phyloP scores from a whole-genome alignment of 2,113 vertebrate species.

The Ursus arctos region DNA sequence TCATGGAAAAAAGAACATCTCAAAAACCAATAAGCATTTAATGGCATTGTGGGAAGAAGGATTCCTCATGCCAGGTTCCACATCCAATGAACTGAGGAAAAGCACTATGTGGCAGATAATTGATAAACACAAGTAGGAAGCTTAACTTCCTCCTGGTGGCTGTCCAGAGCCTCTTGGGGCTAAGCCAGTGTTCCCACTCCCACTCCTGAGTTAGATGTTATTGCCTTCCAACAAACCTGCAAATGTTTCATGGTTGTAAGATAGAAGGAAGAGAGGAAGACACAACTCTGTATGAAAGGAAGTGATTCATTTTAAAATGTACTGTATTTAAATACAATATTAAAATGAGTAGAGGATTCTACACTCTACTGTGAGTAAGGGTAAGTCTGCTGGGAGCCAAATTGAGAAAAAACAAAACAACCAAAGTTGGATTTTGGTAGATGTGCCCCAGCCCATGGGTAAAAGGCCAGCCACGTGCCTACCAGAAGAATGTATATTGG shows the following conservation, averaged over 20 bases:
- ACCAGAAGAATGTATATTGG: not conserved
- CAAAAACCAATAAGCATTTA: not conserved
- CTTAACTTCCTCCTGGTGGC: not conserved
- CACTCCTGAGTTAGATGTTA: not conserved
- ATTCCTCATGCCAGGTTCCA: not conserved
- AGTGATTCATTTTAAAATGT: conserved; percentile 47
- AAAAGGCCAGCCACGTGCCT: not conserved
- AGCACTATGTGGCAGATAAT: not conserved
- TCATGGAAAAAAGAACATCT: not conserved
- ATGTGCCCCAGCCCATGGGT: not conserved
- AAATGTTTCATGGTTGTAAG: not conserved
- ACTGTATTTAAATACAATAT: conserved; percentile 13
- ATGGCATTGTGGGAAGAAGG: not conserved
- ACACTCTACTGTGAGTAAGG: not conserved
- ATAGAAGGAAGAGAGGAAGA: not conserved
- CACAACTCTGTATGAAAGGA: not conserved
- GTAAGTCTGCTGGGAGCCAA: not conserved
- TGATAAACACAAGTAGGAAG: not conserved
- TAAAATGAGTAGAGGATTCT: not conserved
- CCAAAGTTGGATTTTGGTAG: not conserved
- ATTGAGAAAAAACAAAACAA: not conserved
- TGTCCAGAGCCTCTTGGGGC: not conserved
- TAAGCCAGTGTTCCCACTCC: not conserved
- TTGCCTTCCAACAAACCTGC: not conserved
- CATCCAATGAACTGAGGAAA: not conserved